phyloP scores from a whole-genome alignment of 2,888 invertebrate genomes.

The Dryadula phaetusa region DNA sequence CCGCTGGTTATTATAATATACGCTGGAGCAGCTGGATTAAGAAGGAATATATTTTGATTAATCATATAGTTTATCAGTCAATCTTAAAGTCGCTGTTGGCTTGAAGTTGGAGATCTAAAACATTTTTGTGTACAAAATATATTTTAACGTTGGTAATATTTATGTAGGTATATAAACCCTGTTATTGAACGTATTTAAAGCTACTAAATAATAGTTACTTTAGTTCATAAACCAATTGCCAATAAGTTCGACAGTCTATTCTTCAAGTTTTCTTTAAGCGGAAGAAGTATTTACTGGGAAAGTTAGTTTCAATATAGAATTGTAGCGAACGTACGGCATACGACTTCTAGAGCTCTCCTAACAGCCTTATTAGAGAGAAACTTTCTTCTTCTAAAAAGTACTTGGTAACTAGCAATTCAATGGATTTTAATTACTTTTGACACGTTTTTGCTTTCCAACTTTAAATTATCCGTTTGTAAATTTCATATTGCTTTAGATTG shows the following conservation, averaged over 20 bases:
- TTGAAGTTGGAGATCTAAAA: no score
- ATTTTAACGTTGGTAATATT: no score
- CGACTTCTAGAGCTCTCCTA: constrained; percentile 31
- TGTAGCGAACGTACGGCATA: constrained; percentile 34
- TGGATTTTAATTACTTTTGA: constrained; percentile 30
- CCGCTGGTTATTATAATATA: no score
- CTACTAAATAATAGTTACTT: constrained; percentile 5
- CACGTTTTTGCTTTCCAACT: constrained; percentile 1
- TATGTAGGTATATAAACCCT: not conserved
- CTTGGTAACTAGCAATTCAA: constrained; percentile 29
- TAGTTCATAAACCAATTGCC: constrained; percentile 9
- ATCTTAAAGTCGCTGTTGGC: no score
- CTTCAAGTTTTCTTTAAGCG: constrained; percentile 39
- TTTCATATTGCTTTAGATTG: not conserved
- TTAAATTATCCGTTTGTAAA: not conserved
- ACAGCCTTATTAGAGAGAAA: constrained; percentile 36
- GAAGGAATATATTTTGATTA: no score
- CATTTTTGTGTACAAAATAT: no score
- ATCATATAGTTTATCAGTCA: no score
- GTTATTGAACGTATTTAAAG: not conserved
- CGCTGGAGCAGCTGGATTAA: no score
- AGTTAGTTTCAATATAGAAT: constrained; percentile 48
- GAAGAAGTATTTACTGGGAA: constrained; percentile 52
- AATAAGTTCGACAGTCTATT: constrained; percentile 28
- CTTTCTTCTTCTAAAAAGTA: constrained; percentile 25